A percentile compares a stretch with the other conserved stretches of the same genome.
phyloP scores from a whole-genome alignment of 2,888 invertebrate species.

The Syritta pipiens region DNA sequence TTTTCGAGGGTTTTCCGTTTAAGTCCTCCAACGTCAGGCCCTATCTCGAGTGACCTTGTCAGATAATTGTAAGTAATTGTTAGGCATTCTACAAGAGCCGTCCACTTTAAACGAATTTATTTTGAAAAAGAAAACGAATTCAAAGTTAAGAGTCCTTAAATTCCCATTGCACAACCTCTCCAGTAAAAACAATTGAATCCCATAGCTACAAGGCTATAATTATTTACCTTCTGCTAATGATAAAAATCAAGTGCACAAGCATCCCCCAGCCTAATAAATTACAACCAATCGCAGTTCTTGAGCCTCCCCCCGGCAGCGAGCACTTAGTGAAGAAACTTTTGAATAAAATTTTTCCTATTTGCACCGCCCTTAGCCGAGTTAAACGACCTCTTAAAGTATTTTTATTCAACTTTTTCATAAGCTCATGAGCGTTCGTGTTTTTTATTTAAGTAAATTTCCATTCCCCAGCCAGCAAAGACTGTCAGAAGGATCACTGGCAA shows the following conservation, averaged over 20 bases:
- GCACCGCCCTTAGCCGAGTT: slow-evolving; percentile 44
- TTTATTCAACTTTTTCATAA: slow-evolving; percentile 30
- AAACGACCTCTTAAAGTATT: slow-evolving; percentile 39
- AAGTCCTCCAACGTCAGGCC: no score
- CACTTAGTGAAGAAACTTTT: slow-evolving; percentile 27
- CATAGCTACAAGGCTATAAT: neutral
- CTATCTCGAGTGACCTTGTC: no score
- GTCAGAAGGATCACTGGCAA: slow-evolving; percentile 33
- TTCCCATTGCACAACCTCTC: no score
- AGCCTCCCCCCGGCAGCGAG: neutral
- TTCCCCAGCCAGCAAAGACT: neutral
- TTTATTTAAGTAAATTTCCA: neutral
- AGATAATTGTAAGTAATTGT: no score
- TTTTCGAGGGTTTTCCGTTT: no score
- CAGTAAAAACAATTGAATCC: no score
- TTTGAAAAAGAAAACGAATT: no score
- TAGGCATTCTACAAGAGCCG: no score
- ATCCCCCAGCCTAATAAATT: slow-evolving; percentile 10
- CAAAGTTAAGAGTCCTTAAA: no score
- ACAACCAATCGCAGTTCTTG: slow-evolving; percentile 28
- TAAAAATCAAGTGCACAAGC: slow-evolving; percentile 3
- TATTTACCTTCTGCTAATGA: slow-evolving; percentile 3
- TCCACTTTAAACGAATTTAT: no score
- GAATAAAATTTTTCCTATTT: slow-evolving; percentile 45
- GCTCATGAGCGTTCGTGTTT: neutral